Conservation (phyloP, 1,140 invertebrate genomes). For the Intoshia linei region DNA sequence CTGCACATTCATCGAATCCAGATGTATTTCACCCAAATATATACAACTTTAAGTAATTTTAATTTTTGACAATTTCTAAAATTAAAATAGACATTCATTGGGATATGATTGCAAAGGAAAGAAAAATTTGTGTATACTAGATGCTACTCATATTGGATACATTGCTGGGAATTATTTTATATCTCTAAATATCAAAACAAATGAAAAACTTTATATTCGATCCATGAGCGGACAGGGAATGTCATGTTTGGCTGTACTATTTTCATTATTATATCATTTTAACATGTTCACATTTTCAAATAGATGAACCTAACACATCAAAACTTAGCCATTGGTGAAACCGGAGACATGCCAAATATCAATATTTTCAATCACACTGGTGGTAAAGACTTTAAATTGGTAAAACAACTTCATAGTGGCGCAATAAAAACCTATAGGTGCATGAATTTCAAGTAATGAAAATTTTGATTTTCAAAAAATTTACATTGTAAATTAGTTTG, state of each 20-base stretch:
- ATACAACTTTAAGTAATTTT: background rate
- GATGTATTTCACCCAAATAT: background rate
- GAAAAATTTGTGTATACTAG: conserved; percentile 40
- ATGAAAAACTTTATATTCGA: conserved; percentile 32
- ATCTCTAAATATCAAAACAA: conserved; percentile 32
- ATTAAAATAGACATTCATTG: conserved; percentile 31
- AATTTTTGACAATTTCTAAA: conserved; percentile 1
- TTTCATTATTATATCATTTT: background rate
- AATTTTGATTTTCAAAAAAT: background rate
- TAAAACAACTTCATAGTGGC: background rate
- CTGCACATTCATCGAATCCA: too few species aligned
- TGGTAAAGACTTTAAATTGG: conserved; percentile 39
- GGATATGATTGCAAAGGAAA: conserved; percentile 47
- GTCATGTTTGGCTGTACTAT: conserved; percentile 36
- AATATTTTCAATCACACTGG: conserved; percentile 46
- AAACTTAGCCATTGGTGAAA: conserved; percentile 43
- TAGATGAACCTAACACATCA: conserved; percentile 29
- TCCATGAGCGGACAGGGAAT: conserved; percentile 39
- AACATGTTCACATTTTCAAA: background rate
- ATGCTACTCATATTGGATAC: conserved; percentile 37
- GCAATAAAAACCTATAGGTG: background rate
- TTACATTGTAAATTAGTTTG: conserved; percentile 25
- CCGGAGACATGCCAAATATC: conserved; percentile 34
- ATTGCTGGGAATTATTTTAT: conserved; percentile 43
- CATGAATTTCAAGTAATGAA: background rate